These are phyloP conservation scores for Amiota communis DNA, from an alignment of 2,888 invertebrate genomes.

Conservation along the genomic window DNA sequence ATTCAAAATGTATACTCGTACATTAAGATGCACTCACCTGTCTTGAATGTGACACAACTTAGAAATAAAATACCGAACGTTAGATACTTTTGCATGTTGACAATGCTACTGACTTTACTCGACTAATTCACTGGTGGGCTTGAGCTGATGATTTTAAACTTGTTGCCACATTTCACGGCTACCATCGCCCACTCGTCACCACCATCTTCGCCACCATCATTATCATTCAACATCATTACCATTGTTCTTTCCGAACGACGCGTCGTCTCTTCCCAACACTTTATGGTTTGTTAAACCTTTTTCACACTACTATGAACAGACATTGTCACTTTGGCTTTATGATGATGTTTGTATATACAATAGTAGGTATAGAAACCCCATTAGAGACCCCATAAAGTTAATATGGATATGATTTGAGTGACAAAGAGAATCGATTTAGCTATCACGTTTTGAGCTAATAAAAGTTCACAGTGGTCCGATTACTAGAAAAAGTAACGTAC, in stretches of 20 bases:
- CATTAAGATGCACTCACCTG: slow-evolving; percentile 48
- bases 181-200: slow-evolving; percentile 11
- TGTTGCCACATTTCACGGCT: slow-evolving; percentile 40
- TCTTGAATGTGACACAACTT: slow-evolving; percentile 32
- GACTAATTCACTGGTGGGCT: slow-evolving; percentile 53
- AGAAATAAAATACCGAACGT: slow-evolving; percentile 33
- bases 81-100: slow-evolving; percentile 53
- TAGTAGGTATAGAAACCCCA: too few relatives aligned
- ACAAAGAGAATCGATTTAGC: too few relatives aligned
- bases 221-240: neutral
- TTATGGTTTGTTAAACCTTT: too few relatives aligned
- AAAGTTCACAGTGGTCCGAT: too few relatives aligned
- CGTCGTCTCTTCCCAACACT: neutral
- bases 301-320: too few relatives aligned
- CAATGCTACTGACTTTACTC: slow-evolving; percentile 44
- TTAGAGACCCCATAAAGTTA: too few relatives aligned
- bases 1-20: neutral
- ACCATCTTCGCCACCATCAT: slow-evolving; percentile 19
- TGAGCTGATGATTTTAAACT: slow-evolving; percentile 58
- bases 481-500: too few relatives aligned
- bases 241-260: too few relatives aligned
- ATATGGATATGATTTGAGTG: too few relatives aligned
- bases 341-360: too few relatives aligned
- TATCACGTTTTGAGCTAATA: too few relatives aligned
- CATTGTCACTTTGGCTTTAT: too few relatives aligned